A percentile compares a stretch with the other conserved stretches of the same genome.
Evolutionary conservation across 1,140 invertebrate genomes (phyloP).

Genomic region (Onthophagus taurus): DNA sequence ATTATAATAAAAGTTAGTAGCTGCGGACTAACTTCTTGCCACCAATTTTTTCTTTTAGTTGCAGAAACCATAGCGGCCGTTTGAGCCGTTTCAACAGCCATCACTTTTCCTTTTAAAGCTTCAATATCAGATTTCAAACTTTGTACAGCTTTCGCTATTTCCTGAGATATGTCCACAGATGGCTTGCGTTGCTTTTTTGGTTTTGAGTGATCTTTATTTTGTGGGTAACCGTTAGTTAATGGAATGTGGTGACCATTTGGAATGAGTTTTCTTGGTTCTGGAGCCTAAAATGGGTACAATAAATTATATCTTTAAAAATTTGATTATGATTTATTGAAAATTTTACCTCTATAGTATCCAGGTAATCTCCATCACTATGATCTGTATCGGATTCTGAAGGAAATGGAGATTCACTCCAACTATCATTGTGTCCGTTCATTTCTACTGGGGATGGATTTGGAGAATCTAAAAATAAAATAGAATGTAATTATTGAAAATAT

Average conservation of each 20-base stretch:
- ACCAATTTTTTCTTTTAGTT: conserved; percentile 17
- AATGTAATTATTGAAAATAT: no score
- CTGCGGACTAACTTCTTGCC: conserved; percentile 38
- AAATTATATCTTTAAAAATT: not conserved
- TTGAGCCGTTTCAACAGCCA: conserved; percentile 32
- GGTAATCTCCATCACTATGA: conserved; percentile 60
- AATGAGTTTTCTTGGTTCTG: conserved; percentile 22
- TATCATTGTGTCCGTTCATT: no score
- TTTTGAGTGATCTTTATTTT: conserved; percentile 23
- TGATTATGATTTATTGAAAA: not conserved
- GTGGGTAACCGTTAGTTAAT: conserved; percentile 14
- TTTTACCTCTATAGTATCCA: conserved; percentile 62
- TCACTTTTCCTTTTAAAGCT: conserved; percentile 37
- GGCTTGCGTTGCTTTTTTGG: conserved; percentile 15
- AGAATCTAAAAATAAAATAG: conserved; percentile 45
- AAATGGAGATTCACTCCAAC: no score
- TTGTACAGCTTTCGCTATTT: conserved; percentile 38
- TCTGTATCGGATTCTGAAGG: conserved; percentile 53
- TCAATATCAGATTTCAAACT: conserved; percentile 39
- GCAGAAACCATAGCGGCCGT: conserved; percentile 3
- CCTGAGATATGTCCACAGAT: conserved; percentile 33
- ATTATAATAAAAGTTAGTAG: conserved; percentile 45
- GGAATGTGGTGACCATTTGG: conserved; percentile 20
- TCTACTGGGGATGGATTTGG: conserved; percentile 50
- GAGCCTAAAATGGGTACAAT: conserved; percentile 20